Base-by-base conservation (phyloP, 2,888 invertebrate species). In the Erynnis tages region DNA sequence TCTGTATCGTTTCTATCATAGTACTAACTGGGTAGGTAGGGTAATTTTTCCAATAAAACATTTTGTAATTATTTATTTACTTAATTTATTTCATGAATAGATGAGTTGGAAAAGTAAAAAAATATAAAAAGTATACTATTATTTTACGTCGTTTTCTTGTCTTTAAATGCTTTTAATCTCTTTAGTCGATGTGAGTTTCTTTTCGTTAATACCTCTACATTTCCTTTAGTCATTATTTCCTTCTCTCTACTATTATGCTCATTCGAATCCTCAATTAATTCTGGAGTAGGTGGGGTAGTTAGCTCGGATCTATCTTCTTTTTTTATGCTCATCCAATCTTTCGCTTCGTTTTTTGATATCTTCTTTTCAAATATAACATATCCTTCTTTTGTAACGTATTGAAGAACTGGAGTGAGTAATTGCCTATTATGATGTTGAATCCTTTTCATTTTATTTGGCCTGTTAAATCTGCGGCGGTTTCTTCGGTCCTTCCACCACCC, bases 311-410 rank as follows among this genome's bases (percentile, higher is more conserved):
- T 58, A 1, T 57, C 54, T 10, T 54, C 46, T 19, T 69, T 71
- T 53, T 71, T 75, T 3, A 60, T 60, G 32, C 59, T 66, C 11
- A 80, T 53, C 87, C 87, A 88, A 55, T 79, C 72, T 8, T 74
- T 80, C 0, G 87, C 87, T 67, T 88, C 86, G 2, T 59, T 69
- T 57, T 79, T 82, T 1, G 79, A 68, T 46, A 88, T 85, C 30
- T 76, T 67, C 59, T 84, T 87, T 58, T 88, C 86, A 59, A 71
- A 88, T 56, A 88, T 82, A 0, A 88, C 87, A 52, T 85, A 87
- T 0, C 87, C 87, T 48, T 87, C 85, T 45, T 84, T 84, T 0
- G 84, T 87, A 0, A 88, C 84, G 40, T 88, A 88, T 53, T 88
- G 87, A 1, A 88, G 60, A 6, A 87, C 66, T 0, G 87, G 87